These are phyloP conservation scores for Sardina pilchardus DNA, from an alignment of 2,113 vertebrate genomes.

Conservation along the genomic window DNA sequence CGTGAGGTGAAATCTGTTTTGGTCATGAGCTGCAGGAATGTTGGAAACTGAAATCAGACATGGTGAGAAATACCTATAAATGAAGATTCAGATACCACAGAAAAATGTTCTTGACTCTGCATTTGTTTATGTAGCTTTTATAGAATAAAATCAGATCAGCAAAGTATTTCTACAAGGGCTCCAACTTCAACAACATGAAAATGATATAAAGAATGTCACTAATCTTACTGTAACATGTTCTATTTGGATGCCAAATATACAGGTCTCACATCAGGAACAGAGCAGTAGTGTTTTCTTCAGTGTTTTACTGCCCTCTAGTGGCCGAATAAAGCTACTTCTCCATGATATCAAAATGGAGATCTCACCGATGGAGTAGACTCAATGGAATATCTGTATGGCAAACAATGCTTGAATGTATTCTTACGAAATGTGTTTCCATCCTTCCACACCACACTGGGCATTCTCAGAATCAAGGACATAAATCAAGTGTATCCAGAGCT, in stretches of 20 bases:
- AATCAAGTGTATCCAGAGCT: neutral
- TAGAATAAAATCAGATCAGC: neutral
- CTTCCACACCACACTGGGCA: too few species aligned
- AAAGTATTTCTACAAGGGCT: neutral
- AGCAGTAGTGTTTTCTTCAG: neutral
- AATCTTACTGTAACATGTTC: neutral
- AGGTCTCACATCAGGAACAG: neutral
- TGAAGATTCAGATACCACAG: neutral
- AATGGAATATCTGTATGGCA: too few species aligned
- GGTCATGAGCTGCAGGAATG: neutral
- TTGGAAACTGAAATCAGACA: neutral
- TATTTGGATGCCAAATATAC: neutral
- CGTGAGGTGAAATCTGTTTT: neutral
- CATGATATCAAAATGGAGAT: neutral
- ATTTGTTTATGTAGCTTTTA: neutral
- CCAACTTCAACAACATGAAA: neutral
- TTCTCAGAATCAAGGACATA: too few species aligned
- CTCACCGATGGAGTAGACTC: neutral
- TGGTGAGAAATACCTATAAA: neutral
- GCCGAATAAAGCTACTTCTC: neutral
- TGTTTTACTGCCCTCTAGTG: constrained; percentile 1
- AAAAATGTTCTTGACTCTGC: neutral
- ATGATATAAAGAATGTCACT: neutral
- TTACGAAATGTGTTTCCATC: too few species aligned
- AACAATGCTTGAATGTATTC: too few species aligned